These are phyloP conservation scores for Sipha flava DNA, from an alignment of 1,140 invertebrate genomes.

Conservation along the genomic window DNA sequence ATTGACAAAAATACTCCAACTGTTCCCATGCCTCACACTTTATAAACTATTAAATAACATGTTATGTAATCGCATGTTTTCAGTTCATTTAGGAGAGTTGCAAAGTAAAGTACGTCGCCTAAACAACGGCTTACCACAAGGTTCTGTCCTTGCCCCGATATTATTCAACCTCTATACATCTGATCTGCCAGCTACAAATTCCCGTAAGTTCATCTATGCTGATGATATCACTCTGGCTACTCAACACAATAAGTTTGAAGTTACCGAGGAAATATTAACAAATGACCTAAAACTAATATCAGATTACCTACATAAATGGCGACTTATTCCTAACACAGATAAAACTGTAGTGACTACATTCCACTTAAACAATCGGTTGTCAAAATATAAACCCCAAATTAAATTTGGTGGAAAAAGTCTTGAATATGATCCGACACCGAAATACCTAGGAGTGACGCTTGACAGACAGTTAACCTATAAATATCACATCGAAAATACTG, in stretches of 20 bases:
- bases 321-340: not conserved
- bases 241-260: not conserved
- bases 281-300: not conserved
- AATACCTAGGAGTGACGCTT: no score
- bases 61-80: not conserved
- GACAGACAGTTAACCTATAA: no score
- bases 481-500: not conserved
- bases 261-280: slow-evolving; percentile 2
- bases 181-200: not conserved
- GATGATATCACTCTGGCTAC: not conserved
- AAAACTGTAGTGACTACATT: not conserved
- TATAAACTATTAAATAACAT: not conserved
- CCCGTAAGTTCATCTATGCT: not conserved
- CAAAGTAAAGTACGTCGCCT: not conserved
- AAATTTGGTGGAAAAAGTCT: not conserved
- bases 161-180: not conserved
- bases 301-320: not conserved
- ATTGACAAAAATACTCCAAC: not conserved
- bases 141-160: not conserved
- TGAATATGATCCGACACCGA: not conserved
- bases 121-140: not conserved
- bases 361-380: slow-evolving; percentile 37
- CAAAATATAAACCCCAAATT: slow-evolving; percentile 25
- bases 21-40: not conserved
- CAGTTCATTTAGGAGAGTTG: not conserved